A percentile compares a stretch with the other conserved stretches of the same genome.
phyloP scores from a whole-genome alignment of 2,888 invertebrate species.

The Sussaba pulchella region DNA sequence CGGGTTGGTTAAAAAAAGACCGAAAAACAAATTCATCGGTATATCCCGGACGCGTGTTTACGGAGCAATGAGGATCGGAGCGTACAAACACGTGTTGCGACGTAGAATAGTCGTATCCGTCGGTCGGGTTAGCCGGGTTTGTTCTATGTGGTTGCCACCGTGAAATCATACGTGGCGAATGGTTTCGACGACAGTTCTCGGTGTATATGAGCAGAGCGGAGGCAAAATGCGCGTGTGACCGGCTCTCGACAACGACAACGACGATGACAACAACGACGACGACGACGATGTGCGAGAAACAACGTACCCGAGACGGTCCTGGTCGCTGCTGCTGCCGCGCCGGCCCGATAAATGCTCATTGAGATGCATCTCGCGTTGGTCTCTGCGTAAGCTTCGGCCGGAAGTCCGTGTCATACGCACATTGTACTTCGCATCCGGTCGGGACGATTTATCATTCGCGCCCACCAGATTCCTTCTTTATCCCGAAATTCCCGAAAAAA shows the following conservation, averaged over 20 bases:
- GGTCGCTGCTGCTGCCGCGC: slow-evolving; percentile 25
- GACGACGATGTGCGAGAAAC: slow-evolving; percentile 12
- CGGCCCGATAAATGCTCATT: slow-evolving; percentile 77
- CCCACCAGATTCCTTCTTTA: slow-evolving; percentile 54
- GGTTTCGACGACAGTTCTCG: no score
- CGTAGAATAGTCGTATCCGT: slow-evolving; percentile 62
- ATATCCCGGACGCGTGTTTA: not conserved
- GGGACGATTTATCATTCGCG: slow-evolving; percentile 72
- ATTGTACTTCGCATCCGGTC: slow-evolving; percentile 82
- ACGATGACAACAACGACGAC: not conserved
- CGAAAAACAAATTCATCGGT: no score
- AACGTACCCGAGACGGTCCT: not conserved
- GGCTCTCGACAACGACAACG: slow-evolving; percentile 32
- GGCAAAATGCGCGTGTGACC: slow-evolving; percentile 66
- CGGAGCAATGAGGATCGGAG: slow-evolving; percentile 47
- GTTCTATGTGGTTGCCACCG: not conserved
- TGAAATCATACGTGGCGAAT: no score
- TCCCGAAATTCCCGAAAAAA: not conserved
- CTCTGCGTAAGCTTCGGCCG: slow-evolving; percentile 77
- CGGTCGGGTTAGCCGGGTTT: slow-evolving; percentile 27
- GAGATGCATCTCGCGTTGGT: slow-evolving; percentile 82
- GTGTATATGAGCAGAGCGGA: no score
- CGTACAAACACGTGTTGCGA: slow-evolving; percentile 51
- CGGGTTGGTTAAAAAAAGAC: no score
- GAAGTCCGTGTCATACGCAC: slow-evolving; percentile 83